phyloP scores from a whole-genome alignment of 1,140 invertebrate genomes.

The Latrodectus geometricus region DNA sequence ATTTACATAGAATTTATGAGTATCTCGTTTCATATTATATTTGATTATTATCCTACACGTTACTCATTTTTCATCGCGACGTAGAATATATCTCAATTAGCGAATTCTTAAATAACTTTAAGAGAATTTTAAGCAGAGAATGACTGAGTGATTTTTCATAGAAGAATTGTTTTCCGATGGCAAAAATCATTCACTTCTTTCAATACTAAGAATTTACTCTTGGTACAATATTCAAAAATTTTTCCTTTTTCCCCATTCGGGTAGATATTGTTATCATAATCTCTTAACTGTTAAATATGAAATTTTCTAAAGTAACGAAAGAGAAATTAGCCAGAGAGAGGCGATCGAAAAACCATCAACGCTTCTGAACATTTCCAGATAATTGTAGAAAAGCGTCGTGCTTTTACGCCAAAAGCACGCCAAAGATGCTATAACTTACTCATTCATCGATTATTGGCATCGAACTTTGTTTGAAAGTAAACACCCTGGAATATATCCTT shows the following conservation, averaged over 20 bases:
- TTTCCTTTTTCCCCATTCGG: neutral
- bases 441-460: conserved; percentile 50
- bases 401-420: neutral
- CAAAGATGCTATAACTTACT: conserved; percentile 11
- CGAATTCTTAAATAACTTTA: no score
- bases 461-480: conserved; percentile 54
- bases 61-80: no score
- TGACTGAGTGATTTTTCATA: neutral
- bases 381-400: conserved; percentile 37
- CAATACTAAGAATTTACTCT: neutral
- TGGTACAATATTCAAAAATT: neutral
- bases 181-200: neutral
- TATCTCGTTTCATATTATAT: no score
- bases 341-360: conserved; percentile 58
- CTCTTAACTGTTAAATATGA: conserved; percentile 37
- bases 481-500: conserved; percentile 34
- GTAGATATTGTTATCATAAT: conserved; percentile 7
- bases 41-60: no score
- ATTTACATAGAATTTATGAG: no score
- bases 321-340: conserved; percentile 13
- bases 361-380: conserved; percentile 1
- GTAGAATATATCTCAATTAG: no score
- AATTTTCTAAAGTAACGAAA: conserved; percentile 20
- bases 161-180: neutral
- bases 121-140: no score